These are phyloP conservation scores for Tachystola acroxantha DNA, from an alignment of 2,888 invertebrate genomes.

Conservation along the genomic window DNA sequence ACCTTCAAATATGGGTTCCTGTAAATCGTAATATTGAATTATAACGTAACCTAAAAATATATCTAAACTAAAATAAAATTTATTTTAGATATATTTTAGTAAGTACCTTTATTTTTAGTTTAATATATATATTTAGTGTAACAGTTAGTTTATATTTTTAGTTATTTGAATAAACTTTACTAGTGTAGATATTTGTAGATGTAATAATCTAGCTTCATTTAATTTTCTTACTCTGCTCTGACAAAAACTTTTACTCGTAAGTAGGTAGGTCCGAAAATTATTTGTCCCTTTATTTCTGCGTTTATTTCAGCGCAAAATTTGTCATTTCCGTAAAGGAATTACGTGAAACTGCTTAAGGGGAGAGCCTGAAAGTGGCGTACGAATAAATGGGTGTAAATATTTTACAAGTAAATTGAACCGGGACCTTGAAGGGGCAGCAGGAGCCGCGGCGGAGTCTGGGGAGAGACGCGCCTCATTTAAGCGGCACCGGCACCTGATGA, in stretches of 20 bases:
- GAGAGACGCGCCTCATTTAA: conserved; percentile 6
- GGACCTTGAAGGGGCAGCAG: conserved; percentile 15
- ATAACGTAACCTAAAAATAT: too few species aligned
- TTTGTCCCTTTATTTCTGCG: background rate
- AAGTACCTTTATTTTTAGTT: too few species aligned
- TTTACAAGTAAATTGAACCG: conserved; percentile 39
- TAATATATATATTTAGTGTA: too few species aligned
- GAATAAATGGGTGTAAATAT: conserved; percentile 45
- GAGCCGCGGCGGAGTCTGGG: conserved; percentile 4
- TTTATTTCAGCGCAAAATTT: conserved; percentile 19
- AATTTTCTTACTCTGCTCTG: too few species aligned
- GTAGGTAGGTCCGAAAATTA: background rate
- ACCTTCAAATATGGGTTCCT: too few species aligned
- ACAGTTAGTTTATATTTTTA: too few species aligned
- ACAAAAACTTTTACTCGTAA: background rate
- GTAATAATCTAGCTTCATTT: too few species aligned
- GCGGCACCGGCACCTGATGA: conserved; percentile 17
- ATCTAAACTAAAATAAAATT: too few species aligned
- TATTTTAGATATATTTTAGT: too few species aligned
- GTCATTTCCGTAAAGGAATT: conserved; percentile 22
- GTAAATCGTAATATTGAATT: too few species aligned
- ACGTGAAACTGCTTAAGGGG: conserved; percentile 13
- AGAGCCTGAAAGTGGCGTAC: conserved; percentile 28
- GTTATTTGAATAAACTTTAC: too few species aligned
- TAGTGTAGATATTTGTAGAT: too few species aligned